phyloP scores from a whole-genome alignment of 1,140 invertebrate genomes.

The Gonatopus flavifemur region DNA sequence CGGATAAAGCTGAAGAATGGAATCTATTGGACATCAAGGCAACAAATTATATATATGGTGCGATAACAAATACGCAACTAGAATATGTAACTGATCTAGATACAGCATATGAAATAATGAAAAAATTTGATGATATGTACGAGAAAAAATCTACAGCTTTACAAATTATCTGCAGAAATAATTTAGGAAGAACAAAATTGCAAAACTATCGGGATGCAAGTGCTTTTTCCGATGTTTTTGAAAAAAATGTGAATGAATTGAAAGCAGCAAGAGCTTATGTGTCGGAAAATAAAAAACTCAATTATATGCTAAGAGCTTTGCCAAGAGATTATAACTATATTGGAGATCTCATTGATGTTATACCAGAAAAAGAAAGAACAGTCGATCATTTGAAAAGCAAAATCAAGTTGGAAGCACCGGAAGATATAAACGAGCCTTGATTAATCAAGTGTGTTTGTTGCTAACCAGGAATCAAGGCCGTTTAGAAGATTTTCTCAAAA shows the following conservation, averaged over 20 bases:
- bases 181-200: constrained; percentile 7
- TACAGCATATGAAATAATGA: constrained; percentile 3
- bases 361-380: constrained; percentile 29
- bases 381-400: constrained; percentile 46
- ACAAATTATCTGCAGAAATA: constrained; percentile 10
- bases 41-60: constrained; percentile 12
- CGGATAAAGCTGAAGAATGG: constrained; percentile 6
- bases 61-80: constrained; percentile 14
- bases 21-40: constrained; percentile 8
- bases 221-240: constrained; percentile 38
- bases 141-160: constrained; percentile 9
- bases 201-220: constrained; percentile 12
- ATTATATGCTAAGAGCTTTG: constrained; percentile 22
- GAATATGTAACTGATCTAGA: constrained; percentile 6
- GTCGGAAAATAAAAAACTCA: constrained; percentile 39
- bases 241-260: constrained; percentile 36
- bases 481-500: no score
- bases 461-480: not conserved
- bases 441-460: constrained; percentile 11
- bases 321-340: not conserved
- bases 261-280: constrained; percentile 33
- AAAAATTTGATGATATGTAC: constrained; percentile 8
- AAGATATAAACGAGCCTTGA: constrained; percentile 33
- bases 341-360: not conserved
- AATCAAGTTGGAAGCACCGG: constrained; percentile 44